Evolutionary conservation across 2,797 vertebrate species (phyloP).

Genomic region (Podargus strigoides): DNA sequence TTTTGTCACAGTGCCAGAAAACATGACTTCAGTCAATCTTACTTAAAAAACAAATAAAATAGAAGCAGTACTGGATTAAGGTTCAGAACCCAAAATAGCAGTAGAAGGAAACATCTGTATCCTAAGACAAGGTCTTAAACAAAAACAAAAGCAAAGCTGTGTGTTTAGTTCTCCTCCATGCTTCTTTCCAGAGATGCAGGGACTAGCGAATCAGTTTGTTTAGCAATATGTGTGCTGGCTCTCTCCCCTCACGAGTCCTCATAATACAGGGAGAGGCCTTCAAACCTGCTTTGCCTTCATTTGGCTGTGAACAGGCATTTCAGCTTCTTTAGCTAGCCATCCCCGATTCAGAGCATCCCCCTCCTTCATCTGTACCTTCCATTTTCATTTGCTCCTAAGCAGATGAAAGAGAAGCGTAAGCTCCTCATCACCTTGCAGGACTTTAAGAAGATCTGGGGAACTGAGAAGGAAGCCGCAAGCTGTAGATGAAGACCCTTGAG

Average conservation of each 20-base stretch:
- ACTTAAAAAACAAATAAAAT: background rate
- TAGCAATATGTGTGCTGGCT: background rate
- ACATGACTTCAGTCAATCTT: background rate
- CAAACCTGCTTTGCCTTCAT: background rate
- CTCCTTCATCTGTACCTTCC: background rate
- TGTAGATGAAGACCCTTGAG: background rate
- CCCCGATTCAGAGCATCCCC: background rate
- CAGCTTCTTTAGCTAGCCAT: background rate
- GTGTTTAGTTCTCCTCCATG: background rate
- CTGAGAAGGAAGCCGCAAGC: rapidly evolving
- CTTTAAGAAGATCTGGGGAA: background rate
- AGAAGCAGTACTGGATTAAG: background rate
- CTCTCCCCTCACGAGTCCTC: background rate
- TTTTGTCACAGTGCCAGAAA: background rate
- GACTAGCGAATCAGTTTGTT: background rate
- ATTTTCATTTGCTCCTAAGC: background rate
- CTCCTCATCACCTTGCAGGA: background rate
- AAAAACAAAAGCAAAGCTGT: background rate
- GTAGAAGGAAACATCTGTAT: background rate
- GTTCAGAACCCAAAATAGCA: background rate
- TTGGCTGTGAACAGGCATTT: background rate
- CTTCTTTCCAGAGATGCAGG: background rate
- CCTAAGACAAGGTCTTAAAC: background rate
- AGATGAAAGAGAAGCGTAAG: background rate
- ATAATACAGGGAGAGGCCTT: background rate